Conservation (phyloP, 1,140 invertebrate species). For the Tetramorium alpestre region DNA sequence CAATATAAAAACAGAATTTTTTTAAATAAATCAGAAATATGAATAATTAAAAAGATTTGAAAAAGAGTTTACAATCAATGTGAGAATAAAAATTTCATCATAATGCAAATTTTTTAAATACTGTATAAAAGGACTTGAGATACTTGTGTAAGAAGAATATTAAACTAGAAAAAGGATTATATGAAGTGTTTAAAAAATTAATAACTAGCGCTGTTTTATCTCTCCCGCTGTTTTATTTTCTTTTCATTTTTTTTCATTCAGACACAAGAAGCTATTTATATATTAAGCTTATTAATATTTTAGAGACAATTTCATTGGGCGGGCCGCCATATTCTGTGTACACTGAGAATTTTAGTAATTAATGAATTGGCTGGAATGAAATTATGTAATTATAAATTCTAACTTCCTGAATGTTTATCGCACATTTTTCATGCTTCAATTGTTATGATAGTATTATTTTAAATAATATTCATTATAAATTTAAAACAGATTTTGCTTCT, state of each 20-base stretch:
- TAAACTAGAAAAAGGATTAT: not conserved
- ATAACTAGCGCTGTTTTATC: not conserved
- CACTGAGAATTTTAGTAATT: slow-evolving; percentile 4
- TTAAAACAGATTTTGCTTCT: not conserved
- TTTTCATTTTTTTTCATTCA: not conserved
- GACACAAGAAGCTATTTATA: not conserved
- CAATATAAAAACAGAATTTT: not conserved
- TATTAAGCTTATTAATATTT: slow-evolving; percentile 17
- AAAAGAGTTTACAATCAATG: not conserved
- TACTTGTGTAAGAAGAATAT: not conserved
- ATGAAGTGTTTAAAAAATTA: not conserved
- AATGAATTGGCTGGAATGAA: not conserved
- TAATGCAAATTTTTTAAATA: not conserved
- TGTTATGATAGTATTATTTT: not conserved
- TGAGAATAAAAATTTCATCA: not conserved
- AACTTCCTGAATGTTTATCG: not conserved
- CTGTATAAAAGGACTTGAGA: not conserved
- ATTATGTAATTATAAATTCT: slow-evolving; percentile 16
- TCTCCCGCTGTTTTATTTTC: not conserved
- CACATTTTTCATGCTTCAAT: not conserved
- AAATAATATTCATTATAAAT: not conserved
- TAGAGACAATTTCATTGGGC: not conserved
- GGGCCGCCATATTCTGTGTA: too few species aligned
- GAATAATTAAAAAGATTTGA: not conserved
- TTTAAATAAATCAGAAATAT: not conserved